These are phyloP conservation scores for Martes martes DNA, from an alignment of 2,113 vertebrate genomes.

Conservation along the genomic window DNA sequence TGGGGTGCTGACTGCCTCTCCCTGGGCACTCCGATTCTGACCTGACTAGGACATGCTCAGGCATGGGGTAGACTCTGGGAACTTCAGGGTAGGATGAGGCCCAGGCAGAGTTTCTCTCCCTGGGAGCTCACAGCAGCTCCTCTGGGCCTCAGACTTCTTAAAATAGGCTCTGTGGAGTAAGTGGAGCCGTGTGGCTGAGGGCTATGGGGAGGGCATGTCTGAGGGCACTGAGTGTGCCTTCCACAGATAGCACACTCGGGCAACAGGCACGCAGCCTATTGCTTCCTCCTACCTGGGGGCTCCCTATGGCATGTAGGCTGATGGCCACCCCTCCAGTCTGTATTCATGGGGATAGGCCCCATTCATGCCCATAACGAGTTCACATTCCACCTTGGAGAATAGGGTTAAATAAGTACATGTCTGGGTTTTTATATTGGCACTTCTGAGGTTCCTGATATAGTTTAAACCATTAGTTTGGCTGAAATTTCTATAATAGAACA, in stretches of 20 bases:
- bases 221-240: background rate
- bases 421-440: background rate
- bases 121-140: background rate
- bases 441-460: background rate
- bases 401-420: background rate
- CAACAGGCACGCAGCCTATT: background rate
- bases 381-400: background rate
- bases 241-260: background rate
- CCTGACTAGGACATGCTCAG: background rate
- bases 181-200: background rate
- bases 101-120: background rate
- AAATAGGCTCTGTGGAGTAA: background rate
- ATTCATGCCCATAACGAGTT: too few species aligned
- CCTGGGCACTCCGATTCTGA: background rate
- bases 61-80: background rate
- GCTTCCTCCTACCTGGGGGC: background rate
- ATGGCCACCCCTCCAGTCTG: background rate
- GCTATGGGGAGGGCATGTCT: background rate
- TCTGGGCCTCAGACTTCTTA: background rate
- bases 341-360: background rate
- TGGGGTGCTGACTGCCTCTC: background rate
- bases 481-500: constrained; percentile 46
- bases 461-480: constrained; percentile 29
- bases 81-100: background rate
- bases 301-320: background rate